Percentiles rank a stretch among this genome's conserved stretches.
Conservation (phyloP, 2,888 invertebrate genomes). For the Sesamia inferens region DNA sequence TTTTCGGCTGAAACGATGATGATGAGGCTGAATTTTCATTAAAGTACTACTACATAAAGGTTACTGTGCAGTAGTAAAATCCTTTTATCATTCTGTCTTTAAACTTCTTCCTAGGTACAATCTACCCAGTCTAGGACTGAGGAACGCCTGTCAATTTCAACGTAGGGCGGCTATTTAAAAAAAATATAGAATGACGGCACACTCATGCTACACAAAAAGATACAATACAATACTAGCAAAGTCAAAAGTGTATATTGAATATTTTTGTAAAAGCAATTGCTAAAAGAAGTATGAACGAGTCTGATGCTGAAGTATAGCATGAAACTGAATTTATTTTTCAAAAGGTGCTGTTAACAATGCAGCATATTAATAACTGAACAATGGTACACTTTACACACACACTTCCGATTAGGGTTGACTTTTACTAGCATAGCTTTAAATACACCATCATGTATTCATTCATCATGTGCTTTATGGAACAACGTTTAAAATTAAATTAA, state of each 20-base stretch:
- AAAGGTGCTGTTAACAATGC: constrained; percentile 48
- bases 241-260: too few relatives aligned
- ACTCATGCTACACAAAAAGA: too few relatives aligned
- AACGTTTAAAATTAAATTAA: not conserved
- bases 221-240: not conserved
- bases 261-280: too few relatives aligned
- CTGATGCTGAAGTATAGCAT: not conserved
- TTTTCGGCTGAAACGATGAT: not conserved
- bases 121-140: not conserved
- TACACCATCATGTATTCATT: constrained; percentile 4
- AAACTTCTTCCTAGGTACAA: not conserved
- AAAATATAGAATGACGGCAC: not conserved
- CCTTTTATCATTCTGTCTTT: not conserved
- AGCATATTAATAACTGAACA: constrained; percentile 66
- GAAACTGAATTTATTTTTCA: constrained; percentile 38
- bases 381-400: constrained; percentile 69
- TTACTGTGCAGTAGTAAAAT: not conserved
- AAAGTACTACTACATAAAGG: too few relatives aligned
- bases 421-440: constrained; percentile 22
- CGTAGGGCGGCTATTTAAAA: not conserved
- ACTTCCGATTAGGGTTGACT: constrained; percentile 60
- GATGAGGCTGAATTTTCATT: too few relatives aligned
- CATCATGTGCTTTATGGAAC: not conserved
- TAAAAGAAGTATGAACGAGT: too few relatives aligned
- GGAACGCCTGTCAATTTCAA: constrained; percentile 23